These are phyloP conservation scores for Phaethornis superciliosus DNA, from an alignment of 2,113 vertebrate genomes.

Conservation along the genomic window DNA sequence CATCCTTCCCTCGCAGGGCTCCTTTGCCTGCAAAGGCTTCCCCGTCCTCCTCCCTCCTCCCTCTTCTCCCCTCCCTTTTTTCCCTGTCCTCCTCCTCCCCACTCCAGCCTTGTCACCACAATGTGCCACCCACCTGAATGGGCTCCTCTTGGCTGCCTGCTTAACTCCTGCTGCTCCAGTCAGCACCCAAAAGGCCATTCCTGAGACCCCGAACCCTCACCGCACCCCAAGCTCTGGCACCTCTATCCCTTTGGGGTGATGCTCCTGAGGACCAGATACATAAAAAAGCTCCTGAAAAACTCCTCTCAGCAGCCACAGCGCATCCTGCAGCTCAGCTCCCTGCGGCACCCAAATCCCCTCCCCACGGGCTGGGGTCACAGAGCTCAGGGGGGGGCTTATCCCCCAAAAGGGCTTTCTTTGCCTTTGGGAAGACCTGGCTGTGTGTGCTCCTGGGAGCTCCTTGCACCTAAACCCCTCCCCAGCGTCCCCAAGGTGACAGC, in stretches of 20 bases:
- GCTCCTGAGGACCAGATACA: not conserved
- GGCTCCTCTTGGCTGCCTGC: not conserved
- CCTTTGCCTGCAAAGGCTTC: not conserved
- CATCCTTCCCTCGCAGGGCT: not conserved
- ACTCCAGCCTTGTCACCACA: conserved; percentile 3
- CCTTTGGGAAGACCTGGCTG: not conserved
- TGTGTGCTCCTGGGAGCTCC: accelerated
- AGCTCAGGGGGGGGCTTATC: too few species aligned
- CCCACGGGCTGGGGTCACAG: not conserved
- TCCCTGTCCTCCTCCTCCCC: conserved; percentile 21
- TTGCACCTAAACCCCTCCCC: accelerated
- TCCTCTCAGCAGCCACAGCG: not conserved
- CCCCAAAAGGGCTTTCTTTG: not conserved
- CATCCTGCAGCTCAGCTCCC: not conserved
- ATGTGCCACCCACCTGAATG: conserved; percentile 64
- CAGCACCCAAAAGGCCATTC: not conserved
- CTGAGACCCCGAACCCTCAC: not conserved
- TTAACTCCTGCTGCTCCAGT: conserved; percentile 46
- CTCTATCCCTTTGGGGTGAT: not conserved
- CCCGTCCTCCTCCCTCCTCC: not conserved
- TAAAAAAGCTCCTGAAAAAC: not conserved
- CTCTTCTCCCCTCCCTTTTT: conserved; percentile 11
- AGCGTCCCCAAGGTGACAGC: accelerated
- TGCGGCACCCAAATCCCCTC: not conserved
- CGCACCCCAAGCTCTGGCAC: too few species aligned